Evolutionary conservation across 2,888 invertebrate species (phyloP), one percentile per base, ranked within the genome.

Genomic region (Tyria jacobaeae): DNA sequence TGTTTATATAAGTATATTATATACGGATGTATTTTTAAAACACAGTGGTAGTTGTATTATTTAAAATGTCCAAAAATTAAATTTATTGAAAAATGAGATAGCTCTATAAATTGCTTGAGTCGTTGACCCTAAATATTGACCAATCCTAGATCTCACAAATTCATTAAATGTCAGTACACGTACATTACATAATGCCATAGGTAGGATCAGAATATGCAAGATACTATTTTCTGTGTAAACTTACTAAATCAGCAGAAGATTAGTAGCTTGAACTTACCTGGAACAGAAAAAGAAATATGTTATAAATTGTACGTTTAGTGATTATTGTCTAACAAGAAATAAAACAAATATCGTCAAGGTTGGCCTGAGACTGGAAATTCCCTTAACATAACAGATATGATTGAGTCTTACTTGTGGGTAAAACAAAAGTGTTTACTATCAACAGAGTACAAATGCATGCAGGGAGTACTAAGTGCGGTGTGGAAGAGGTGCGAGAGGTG

Each of bases 221-320:
- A 80, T 79, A 76, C 71, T 62, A 57, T 60, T 67, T 50, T 44
- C 50, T 51, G 21, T 50, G 61, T 55, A 54, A 62, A 79, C 80
- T 82, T 77, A 80, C 76, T 27, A 24, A 50, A 25, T 14, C 15
- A 48, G 15, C 9, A 34, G 17, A 44, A 3, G 52, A 37, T 21
- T 31, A 14, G 6, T 37, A 15, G 44, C 71, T 61, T 60, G 62
- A 70, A 78, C 84, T 82, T 83, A 85, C 84, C 84, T 85, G 84
- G 55, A 79, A 83, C 67, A 75, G 59, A 77, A 76, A 73, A 68
- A 51, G 12, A 52, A 62, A 57, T 31, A 73, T 71, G 73, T 59
- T 53, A 39, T 27, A 17, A 47, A 4, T 1, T 52, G 14, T 25
- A 7, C 2, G 7, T 17, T n/a, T 39, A 21, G 31, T 44, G 25